Percentiles rank a stretch among this genome's conserved stretches.
Evolutionary conservation across 2,797 vertebrate species (phyloP).

Genomic region (Jordanella pulchra): DNA sequence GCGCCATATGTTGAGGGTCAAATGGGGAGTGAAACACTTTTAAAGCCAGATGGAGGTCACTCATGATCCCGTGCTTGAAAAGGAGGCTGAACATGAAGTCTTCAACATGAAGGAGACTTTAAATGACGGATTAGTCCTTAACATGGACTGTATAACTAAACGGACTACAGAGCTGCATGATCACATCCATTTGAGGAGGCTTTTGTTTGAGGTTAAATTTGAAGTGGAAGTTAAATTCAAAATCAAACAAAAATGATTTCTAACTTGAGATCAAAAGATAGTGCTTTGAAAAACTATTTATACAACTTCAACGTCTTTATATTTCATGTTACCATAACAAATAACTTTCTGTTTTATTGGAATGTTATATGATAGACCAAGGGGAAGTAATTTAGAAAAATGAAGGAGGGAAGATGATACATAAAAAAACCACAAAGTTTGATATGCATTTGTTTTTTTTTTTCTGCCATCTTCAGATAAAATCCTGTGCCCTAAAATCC

Average conservation of each 20-base stretch:
- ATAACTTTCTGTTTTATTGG: neutral
- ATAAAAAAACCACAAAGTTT: neutral
- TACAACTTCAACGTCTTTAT: neutral
- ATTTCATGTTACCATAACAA: neutral
- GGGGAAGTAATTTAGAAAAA: neutral
- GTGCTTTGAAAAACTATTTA: neutral
- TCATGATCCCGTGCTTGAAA: conserved; percentile 50
- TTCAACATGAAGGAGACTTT: conserved; percentile 20
- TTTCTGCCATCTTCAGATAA: neutral
- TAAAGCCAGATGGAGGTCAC: conserved; percentile 61
- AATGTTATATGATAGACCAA: neutral
- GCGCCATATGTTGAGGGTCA: conserved; percentile 56
- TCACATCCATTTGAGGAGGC: neutral
- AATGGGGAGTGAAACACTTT: conserved; percentile 32
- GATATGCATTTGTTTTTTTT: neutral
- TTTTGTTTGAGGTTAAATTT: too few species aligned
- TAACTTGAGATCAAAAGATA: neutral
- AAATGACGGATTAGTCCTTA: conserved; percentile 7
- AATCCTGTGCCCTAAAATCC: neutral
- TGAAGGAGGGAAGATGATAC: neutral
- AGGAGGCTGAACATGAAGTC: conserved; percentile 11
- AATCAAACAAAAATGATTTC: neutral
- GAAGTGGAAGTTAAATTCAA: neutral
- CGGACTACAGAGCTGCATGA: neutral
- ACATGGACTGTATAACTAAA: neutral